phyloP scores from a whole-genome alignment of 2,113 vertebrate genomes.

The Rhodinocichla rosea region DNA sequence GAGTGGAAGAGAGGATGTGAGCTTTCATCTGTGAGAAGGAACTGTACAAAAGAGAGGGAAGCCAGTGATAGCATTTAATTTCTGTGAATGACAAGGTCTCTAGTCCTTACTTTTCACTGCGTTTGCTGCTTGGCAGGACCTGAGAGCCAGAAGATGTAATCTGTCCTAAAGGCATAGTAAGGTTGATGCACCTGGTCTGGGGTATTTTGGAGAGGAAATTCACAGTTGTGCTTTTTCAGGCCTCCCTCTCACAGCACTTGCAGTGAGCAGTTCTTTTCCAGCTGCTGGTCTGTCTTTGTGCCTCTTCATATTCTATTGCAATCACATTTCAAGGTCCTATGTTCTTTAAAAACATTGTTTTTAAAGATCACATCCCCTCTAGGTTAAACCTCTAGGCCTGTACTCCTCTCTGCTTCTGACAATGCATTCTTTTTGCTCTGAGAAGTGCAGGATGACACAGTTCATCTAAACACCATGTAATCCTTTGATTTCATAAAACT shows the following conservation, averaged over 20 bases:
- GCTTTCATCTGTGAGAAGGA: neutral
- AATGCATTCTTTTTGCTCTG: neutral
- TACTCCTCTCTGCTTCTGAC: neutral
- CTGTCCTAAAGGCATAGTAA: neutral
- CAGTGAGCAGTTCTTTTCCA: neutral
- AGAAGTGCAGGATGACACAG: neutral
- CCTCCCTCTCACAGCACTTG: neutral
- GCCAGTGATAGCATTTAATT: neutral
- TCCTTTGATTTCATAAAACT: constrained; percentile 5
- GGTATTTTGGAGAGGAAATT: no score
- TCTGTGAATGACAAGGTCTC: neutral
- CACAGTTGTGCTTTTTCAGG: neutral
- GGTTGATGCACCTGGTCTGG: neutral
- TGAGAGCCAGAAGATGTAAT: neutral
- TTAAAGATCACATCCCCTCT: neutral
- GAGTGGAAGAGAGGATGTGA: neutral
- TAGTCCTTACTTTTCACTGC: neutral
- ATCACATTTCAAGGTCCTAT: neutral
- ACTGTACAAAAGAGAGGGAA: neutral
- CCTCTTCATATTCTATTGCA: neutral
- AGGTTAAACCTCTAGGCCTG: neutral
- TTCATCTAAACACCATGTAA: neutral
- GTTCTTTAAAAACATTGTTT: neutral
- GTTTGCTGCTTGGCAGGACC: neutral
- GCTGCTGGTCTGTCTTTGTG: neutral